These are phyloP conservation scores for Meriones unguiculatus DNA, from an alignment of 2,113 vertebrate species.

Conservation along the genomic window DNA sequence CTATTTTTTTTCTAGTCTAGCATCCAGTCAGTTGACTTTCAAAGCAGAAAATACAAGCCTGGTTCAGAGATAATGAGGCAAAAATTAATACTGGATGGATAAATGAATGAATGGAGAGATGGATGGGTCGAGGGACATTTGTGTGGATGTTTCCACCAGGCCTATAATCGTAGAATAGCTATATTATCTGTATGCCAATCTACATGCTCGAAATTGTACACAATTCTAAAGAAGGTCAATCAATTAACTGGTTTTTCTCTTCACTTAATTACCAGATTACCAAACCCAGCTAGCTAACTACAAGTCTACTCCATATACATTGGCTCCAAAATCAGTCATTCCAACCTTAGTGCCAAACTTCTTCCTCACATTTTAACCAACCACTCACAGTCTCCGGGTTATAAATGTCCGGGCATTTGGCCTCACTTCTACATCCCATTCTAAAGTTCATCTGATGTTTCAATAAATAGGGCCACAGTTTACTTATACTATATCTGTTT, in stretches of 20 bases:
- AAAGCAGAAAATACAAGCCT: slow-evolving; percentile 55
- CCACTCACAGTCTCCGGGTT: neutral
- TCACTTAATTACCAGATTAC: neutral
- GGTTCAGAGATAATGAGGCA: neutral
- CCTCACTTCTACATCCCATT: neutral
- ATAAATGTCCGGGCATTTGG: neutral
- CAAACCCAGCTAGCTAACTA: neutral
- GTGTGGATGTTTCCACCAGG: neutral
- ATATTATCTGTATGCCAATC: neutral
- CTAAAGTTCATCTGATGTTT: neutral
- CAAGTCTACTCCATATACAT: neutral
- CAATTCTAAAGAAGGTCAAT: neutral
- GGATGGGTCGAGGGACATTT: neutral
- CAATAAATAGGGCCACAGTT: neutral
- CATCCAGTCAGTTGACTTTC: neutral
- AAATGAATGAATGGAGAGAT: neutral
- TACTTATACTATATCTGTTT: neutral
- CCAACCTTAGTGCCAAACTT: neutral
- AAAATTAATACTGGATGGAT: neutral
- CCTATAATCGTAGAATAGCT: neutral
- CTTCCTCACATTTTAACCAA: neutral
- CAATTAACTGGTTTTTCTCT: neutral
- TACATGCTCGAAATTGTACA: slow-evolving; percentile 5
- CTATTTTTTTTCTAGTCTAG: slow-evolving; percentile 23
- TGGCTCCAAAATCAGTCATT: neutral